Conservation (phyloP, 2,888 invertebrate genomes). For the Epinotia ramella region DNA sequence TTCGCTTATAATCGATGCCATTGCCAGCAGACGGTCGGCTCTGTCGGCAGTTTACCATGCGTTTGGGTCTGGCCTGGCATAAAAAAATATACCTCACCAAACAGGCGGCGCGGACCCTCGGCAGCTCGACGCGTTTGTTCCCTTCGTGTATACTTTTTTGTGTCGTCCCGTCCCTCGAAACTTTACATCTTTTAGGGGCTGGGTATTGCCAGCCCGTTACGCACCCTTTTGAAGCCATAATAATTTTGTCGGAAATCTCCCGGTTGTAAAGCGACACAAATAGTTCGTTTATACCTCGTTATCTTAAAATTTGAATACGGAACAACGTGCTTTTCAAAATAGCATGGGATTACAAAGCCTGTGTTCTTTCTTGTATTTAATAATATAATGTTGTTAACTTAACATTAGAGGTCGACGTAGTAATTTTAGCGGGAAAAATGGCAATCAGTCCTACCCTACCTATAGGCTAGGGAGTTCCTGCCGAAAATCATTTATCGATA, state of each 20-base stretch:
- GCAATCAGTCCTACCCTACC: too few relatives aligned
- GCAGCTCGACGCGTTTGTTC: conserved; percentile 57
- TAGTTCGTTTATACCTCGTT: conserved; percentile 53
- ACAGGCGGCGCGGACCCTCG: conserved; percentile 57
- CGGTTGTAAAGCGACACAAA: conserved; percentile 52
- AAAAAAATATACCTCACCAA: conserved; percentile 69
- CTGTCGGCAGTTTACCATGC: conserved; percentile 52
- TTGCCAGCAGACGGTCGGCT: conserved; percentile 55
- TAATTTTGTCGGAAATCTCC: conserved; percentile 55
- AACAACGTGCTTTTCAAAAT: conserved; percentile 46
- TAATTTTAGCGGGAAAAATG: too few relatives aligned
- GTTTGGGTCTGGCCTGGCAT: conserved; percentile 55
- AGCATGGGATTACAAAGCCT: conserved; percentile 15
- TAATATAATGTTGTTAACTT: neutral
- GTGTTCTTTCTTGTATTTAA: conserved; percentile 11
- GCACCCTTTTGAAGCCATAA: conserved; percentile 66
- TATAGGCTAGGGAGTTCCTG: too few relatives aligned
- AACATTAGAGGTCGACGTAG: neutral
- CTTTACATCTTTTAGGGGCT: conserved; percentile 62
- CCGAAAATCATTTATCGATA: too few relatives aligned
- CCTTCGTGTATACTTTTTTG: conserved; percentile 71
- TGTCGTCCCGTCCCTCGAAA: conserved; percentile 56
- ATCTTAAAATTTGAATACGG: conserved; percentile 54
- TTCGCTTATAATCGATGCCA: conserved; percentile 48
- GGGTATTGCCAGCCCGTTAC: conserved; percentile 57